phyloP scores from a whole-genome alignment of 2,888 invertebrate species.

The Hoplodrina ambigua region DNA sequence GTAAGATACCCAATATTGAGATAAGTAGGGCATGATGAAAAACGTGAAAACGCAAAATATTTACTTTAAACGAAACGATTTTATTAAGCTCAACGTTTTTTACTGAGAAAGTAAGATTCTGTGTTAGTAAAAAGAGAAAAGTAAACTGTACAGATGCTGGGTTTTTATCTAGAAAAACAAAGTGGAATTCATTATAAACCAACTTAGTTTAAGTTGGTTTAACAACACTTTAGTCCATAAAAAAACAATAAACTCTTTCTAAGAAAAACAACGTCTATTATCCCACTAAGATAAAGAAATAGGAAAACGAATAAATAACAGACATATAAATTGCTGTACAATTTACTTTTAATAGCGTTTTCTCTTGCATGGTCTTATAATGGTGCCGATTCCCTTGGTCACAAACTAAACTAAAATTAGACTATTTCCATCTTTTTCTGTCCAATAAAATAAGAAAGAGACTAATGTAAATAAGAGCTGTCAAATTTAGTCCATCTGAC shows the following conservation, averaged over 20 bases:
- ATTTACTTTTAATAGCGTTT: slow-evolving; percentile 43
- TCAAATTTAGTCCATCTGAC: too few species aligned
- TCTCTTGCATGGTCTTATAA: slow-evolving; percentile 21
- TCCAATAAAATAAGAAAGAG: too few species aligned
- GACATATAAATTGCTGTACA: slow-evolving; percentile 36
- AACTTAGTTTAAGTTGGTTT: not conserved
- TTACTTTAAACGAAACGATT: slow-evolving; percentile 46
- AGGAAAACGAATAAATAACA: slow-evolving; percentile 16
- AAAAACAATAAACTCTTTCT: slow-evolving; percentile 1
- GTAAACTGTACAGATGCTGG: slow-evolving; percentile 3
- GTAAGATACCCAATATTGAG: slow-evolving; percentile 36
- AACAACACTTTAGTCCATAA: not conserved
- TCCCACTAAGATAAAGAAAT: not conserved
- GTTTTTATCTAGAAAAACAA: slow-evolving; percentile 2
- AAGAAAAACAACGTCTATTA: not conserved
- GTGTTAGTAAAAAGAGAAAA: slow-evolving; percentile 20
- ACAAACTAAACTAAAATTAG: too few species aligned
- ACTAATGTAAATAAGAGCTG: too few species aligned
- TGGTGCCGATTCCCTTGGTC: too few species aligned
- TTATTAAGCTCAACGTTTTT: slow-evolving; percentile 34
- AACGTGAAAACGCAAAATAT: slow-evolving; percentile 51
- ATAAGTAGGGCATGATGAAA: slow-evolving; percentile 46
- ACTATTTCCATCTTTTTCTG: too few species aligned
- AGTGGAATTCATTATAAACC: not conserved
- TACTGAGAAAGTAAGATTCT: slow-evolving; percentile 39